Evolutionary conservation across 2,888 invertebrate species (phyloP).

Genomic region (Tupiocoris notatus): DNA sequence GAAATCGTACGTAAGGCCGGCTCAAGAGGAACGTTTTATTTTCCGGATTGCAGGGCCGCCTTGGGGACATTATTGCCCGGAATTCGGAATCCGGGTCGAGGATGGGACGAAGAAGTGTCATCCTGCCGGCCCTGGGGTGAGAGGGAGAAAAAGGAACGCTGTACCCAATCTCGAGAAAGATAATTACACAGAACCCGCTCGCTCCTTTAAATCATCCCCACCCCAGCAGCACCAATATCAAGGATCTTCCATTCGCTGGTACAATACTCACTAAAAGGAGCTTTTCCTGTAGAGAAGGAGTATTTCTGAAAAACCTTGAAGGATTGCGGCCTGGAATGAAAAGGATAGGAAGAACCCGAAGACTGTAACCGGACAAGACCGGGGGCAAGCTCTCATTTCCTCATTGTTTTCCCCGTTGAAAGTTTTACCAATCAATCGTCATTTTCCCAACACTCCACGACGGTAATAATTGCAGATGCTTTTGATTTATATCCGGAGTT

Average conservation of each 20-base stretch:
- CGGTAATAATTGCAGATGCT: not conserved
- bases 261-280: not conserved
- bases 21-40: not conserved
- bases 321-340: not conserved
- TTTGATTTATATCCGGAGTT: not conserved
- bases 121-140: not conserved
- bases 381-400: not conserved
- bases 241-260: not conserved
- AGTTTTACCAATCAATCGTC: not conserved
- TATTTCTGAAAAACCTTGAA: not conserved
- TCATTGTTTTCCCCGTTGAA: not conserved
- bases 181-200: conserved; percentile 15
- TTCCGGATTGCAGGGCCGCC: not conserved
- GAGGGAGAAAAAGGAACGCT: not conserved
- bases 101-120: not conserved
- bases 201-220: conserved; percentile 7
- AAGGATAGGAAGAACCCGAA: not conserved
- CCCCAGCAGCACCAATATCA: not conserved
- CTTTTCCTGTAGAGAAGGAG: not conserved
- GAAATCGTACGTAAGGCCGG: not conserved
- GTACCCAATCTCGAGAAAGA: conserved; percentile 30
- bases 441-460: not conserved
- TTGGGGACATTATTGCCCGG: conserved; percentile 15
- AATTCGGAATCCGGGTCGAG: conserved; percentile 1
- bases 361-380: not conserved